Conservation (phyloP, 2,797 vertebrate genomes). For the Labroides dimidiatus region DNA sequence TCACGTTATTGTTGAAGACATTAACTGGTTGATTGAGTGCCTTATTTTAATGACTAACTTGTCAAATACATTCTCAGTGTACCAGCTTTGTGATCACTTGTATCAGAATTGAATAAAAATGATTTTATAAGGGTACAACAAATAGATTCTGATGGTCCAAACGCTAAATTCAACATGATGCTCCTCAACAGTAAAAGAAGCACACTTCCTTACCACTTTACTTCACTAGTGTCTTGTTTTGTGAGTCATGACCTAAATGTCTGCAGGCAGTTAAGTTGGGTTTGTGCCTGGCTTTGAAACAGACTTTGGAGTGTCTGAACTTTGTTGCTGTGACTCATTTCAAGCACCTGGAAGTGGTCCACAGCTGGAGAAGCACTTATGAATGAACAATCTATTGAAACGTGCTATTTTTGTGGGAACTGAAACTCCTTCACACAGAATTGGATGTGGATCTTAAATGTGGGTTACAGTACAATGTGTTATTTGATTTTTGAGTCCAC, state of each 20-base stretch:
- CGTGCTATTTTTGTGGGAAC: slow-evolving; percentile 10
- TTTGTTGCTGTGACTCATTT: slow-evolving; percentile 40
- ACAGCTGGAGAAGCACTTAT: slow-evolving; percentile 57
- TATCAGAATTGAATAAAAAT: neutral
- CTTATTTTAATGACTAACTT: slow-evolving; percentile 1
- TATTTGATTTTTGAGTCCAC: slow-evolving; percentile 10
- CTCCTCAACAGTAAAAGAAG: slow-evolving; percentile 5
- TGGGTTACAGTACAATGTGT: slow-evolving; percentile 13
- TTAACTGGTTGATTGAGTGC: slow-evolving; percentile 2
- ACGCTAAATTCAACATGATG: slow-evolving; percentile 1
- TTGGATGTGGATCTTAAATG: slow-evolving; percentile 5
- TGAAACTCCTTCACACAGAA: slow-evolving; percentile 27
- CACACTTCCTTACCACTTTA: slow-evolving; percentile 9
- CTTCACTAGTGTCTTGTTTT: slow-evolving; percentile 8
- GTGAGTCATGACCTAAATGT: slow-evolving; percentile 36
- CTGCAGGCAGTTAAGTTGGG: slow-evolving; percentile 16
- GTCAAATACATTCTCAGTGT: neutral
- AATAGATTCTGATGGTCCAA: slow-evolving; percentile 2
- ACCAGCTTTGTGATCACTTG: neutral
- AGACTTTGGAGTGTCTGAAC: slow-evolving; percentile 25
- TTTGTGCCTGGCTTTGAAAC: slow-evolving; percentile 21
- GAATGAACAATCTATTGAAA: slow-evolving; percentile 24
- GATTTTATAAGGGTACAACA: neutral
- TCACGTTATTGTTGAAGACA: neutral
- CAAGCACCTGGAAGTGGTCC: slow-evolving; percentile 42